Base-by-base conservation (phyloP, 2,113 vertebrate species). In the Pheucticus melanocephalus region DNA sequence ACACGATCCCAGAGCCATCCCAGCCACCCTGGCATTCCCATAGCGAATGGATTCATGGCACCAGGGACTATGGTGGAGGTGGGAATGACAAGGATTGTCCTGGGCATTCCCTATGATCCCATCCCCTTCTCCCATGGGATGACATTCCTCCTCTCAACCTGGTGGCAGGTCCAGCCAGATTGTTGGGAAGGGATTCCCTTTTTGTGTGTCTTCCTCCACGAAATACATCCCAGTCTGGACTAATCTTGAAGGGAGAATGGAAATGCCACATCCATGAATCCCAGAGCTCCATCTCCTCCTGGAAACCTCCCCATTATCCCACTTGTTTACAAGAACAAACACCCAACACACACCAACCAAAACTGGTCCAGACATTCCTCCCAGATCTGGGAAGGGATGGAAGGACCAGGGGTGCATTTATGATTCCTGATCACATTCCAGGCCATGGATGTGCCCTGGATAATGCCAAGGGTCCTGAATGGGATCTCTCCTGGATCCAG, bases 51-150 rank as follows among this genome's bases (percentile, higher is more conserved):
- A 30, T 57, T 42, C 60, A 1, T 20, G 31, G 40, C 47, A 48
- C 2, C 39, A 15, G 30, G 15, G 28, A 2, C 37, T 6, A 5
- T 4, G 9, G 5, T 2, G 20, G 13, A 47, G 19, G 6, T 15
- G 56, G 48, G 13, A 60, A 17, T 21, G 24, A 1, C 39, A 20
- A 23, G 44, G 35, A 18, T 16, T 22, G 20, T 12, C 56, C 48
- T 0, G 0, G 82, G 22, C 30, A n/a, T 69, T 61, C 54, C 31
- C 51, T 45, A 0, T 0, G 2, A 82, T 20, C 53, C 53, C 71
- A 24, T 9, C 35, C 8, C 27, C 23, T 47, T 61, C 40, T 39
- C 61, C n/a, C 19, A 6, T 1, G n/a, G n/a, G 50, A 48, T 18
- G 18, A 54, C 15, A 40, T 24, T 4, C 11, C 6, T 20, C 33